These are phyloP conservation scores for Muntiacus muntjak DNA, from an alignment of 2,113 vertebrate genomes.

Conservation along the genomic window DNA sequence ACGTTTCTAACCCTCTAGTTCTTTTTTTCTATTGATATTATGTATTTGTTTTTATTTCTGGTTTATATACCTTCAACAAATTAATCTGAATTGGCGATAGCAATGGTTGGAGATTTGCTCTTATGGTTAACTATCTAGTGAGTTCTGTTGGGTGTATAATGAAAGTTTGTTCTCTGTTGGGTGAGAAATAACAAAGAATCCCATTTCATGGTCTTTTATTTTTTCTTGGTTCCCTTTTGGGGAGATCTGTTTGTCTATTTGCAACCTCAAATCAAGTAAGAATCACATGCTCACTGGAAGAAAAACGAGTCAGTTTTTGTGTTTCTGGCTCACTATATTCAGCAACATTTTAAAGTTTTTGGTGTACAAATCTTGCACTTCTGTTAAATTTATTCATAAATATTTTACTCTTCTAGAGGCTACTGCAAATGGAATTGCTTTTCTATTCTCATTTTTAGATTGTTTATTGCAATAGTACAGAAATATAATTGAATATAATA, in stretches of 20 bases:
- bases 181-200: neutral
- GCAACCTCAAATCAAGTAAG: neutral
- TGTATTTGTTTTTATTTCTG: neutral
- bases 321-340: neutral
- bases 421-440: neutral
- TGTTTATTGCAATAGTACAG: neutral
- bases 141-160: neutral
- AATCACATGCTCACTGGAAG: neutral
- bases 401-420: neutral
- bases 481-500: neutral
- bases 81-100: rapidly evolving
- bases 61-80: neutral
- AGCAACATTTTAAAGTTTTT: neutral
- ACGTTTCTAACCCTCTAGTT: neutral
- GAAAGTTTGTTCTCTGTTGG: neutral
- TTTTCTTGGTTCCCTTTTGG: neutral
- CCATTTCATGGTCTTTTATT: neutral
- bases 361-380: neutral
- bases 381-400: neutral
- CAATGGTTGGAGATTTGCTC: neutral
- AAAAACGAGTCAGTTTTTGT: neutral
- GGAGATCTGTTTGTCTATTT: neutral
- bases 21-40: neutral
- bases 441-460: neutral
- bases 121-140: neutral